Conservation (phyloP, 2,797 vertebrate genomes). For the Urosaurus nigricauda region DNA sequence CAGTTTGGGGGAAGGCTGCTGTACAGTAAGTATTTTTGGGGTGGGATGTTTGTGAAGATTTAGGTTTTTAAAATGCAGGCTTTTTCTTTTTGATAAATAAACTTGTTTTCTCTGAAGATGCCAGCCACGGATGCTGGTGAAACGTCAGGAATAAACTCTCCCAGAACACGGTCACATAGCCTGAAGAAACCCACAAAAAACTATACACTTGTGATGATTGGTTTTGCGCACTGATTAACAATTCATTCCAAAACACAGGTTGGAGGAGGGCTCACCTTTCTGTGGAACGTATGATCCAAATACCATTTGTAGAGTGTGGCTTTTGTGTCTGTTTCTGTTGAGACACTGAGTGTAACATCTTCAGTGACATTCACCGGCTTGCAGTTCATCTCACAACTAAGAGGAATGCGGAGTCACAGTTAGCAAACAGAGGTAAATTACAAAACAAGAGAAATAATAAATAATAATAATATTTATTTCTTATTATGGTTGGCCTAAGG, state of each 20-base stretch:
- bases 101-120: too few relatives aligned
- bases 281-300: slow-evolving; percentile 67
- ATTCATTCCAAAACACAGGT: background rate
- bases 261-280: slow-evolving; percentile 72
- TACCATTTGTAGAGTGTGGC: slow-evolving; percentile 75
- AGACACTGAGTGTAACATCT: slow-evolving; percentile 68
- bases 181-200: background rate
- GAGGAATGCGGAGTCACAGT: slow-evolving; percentile 20
- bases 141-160: too few relatives aligned
- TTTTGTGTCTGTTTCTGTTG: slow-evolving; percentile 45
- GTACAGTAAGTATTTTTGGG: background rate
- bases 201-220: too few relatives aligned
- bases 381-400: slow-evolving; percentile 80
- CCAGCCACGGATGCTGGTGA: too few relatives aligned
- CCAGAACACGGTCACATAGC: too few relatives aligned
- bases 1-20: background rate
- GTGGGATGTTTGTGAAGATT: background rate
- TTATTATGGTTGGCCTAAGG: too few relatives aligned
- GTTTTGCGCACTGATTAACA: too few relatives aligned
- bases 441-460: too few relatives aligned
- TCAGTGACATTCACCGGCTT: slow-evolving; percentile 62
- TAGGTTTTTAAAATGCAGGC: background rate
- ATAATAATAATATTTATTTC: too few relatives aligned
- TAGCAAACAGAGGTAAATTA: background rate
- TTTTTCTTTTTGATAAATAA: too few relatives aligned